Base-by-base conservation (phyloP, 37 sponge, comb jelly and placozoan species). In the Amphimedon queenslandica region DNA sequence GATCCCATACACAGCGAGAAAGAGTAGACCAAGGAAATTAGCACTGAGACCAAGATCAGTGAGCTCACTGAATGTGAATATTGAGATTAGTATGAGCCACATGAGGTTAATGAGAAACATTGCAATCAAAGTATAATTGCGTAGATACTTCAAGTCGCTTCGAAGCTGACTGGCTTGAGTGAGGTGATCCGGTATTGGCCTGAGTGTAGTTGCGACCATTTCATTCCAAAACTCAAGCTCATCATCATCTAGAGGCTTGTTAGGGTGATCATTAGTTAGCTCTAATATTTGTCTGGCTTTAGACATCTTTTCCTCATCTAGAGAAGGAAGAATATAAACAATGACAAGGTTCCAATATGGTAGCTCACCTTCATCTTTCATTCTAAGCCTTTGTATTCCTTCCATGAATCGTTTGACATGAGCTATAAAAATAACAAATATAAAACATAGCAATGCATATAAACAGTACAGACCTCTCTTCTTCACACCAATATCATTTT, bases 391-490 rank as follows among this genome's bases (percentile, higher is more conserved):
- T 6, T 25, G 5, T 25, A 60, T 60, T 6, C 27, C 61, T 60
- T 60, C 24, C 23, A 60, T 11, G 21, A 60, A 66, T 66, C 38
- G 16, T 38, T 38, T 38, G 21, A 10, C 31, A 33, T 47, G 55
- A 30, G 71, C 53, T 42, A 35, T 61, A 57, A 11, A 47, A 47
- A 4, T 35, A 30, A 4, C 10, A 27, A 25, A 8, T 41, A 32
- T 1, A 61, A 23, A 37, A 8, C n/a, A 2, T n/a, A n/a, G n/a
- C n/a, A n/a, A n/a, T n/a, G n/a, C n/a, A n/a, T n/a, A n/a, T n/a
- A n/a, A n/a, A n/a, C n/a, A n/a, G n/a, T n/a, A n/a, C 72, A n/a
- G 53, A 82, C 92, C 92, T 65, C 77, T 75, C 40, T 77, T 92
- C 41, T 55, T 72, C 2, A 92, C 72, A 58, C 92, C 92, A 72